phyloP scores from a whole-genome alignment of 1,140 invertebrate genomes.

The Megalonaias nervosa region DNA sequence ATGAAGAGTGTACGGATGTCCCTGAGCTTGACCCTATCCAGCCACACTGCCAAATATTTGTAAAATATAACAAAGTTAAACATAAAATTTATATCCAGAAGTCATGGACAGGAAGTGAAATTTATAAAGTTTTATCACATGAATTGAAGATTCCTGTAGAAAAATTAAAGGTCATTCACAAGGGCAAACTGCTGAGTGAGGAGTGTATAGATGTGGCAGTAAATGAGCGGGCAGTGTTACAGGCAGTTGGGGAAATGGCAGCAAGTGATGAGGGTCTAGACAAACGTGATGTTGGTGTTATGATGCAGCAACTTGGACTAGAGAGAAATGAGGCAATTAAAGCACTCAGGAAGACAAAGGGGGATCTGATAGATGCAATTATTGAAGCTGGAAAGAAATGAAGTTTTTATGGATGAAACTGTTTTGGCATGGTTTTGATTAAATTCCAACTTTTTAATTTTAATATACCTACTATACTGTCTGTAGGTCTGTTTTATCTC shows the following conservation, averaged over 20 bases:
- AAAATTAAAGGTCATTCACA: slow-evolving; percentile 58
- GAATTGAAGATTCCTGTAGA: slow-evolving; percentile 45
- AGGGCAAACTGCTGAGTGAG: slow-evolving; percentile 52
- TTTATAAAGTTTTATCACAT: slow-evolving; percentile 47
- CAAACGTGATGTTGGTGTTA: slow-evolving; percentile 50
- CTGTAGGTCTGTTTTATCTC: too few relatives aligned
- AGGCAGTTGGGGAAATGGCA: slow-evolving; percentile 57
- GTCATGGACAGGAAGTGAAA: slow-evolving; percentile 45
- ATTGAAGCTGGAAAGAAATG: too few relatives aligned
- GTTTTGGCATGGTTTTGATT: too few relatives aligned
- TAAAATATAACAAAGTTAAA: slow-evolving; percentile 60
- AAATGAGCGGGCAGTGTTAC: slow-evolving; percentile 52
- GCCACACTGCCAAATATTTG: slow-evolving; percentile 38
- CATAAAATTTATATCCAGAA: slow-evolving; percentile 46
- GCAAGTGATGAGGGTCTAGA: slow-evolving; percentile 54
- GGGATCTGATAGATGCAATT: slow-evolving; percentile 75
- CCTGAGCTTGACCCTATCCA: slow-evolving; percentile 37
- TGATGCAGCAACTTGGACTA: slow-evolving; percentile 56
- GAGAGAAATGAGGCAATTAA: slow-evolving; percentile 56
- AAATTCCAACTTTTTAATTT: too few relatives aligned
- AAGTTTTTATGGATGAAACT: too few relatives aligned
- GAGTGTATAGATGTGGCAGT: slow-evolving; percentile 41
- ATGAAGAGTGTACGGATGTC: slow-evolving; percentile 39
- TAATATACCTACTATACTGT: too few relatives aligned
- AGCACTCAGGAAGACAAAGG: slow-evolving; percentile 71